phyloP scores from a whole-genome alignment of 2,888 invertebrate species.

The Acleris laterana region DNA sequence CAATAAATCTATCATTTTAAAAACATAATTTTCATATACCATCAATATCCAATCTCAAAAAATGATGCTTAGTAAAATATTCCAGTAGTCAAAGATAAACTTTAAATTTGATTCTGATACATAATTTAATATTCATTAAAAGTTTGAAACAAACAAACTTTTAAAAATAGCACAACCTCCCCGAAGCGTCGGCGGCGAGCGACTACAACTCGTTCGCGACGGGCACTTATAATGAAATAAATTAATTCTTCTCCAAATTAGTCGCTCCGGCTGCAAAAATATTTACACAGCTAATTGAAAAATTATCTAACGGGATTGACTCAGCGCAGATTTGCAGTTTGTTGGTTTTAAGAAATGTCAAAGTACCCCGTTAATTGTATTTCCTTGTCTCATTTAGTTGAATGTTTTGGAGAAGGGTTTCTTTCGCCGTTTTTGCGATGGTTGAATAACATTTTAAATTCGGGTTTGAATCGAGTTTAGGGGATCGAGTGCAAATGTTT shows the following conservation, averaged over 20 bases:
- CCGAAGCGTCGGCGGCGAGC: background rate
- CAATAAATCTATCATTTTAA: no score
- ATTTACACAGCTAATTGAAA: slow-evolving; percentile 36
- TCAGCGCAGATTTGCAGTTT: slow-evolving; percentile 32
- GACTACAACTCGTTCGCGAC: background rate
- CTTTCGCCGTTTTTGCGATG: slow-evolving; percentile 4
- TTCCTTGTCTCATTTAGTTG: slow-evolving; percentile 22
- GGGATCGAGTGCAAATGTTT: no score
- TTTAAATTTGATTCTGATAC: no score
- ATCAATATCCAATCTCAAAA: no score
- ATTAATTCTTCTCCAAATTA: slow-evolving; percentile 33
- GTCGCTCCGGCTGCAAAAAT: slow-evolving; percentile 34
- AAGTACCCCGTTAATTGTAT: slow-evolving; percentile 27
- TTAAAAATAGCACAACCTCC: background rate
- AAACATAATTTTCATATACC: no score
- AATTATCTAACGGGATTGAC: slow-evolving; percentile 36
- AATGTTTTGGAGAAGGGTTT: slow-evolving; percentile 1
- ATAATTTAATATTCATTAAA: no score
- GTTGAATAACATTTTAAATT: background rate
- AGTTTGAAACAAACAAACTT: no score
- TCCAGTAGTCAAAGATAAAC: no score
- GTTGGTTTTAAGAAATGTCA: slow-evolving; percentile 28
- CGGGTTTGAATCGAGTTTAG: no score
- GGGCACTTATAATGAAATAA: slow-evolving; percentile 34
- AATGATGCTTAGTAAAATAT: no score